These are phyloP conservation scores for Bolborhynchus lineola DNA, from an alignment of 2,113 vertebrate species.

Conservation along the genomic window DNA sequence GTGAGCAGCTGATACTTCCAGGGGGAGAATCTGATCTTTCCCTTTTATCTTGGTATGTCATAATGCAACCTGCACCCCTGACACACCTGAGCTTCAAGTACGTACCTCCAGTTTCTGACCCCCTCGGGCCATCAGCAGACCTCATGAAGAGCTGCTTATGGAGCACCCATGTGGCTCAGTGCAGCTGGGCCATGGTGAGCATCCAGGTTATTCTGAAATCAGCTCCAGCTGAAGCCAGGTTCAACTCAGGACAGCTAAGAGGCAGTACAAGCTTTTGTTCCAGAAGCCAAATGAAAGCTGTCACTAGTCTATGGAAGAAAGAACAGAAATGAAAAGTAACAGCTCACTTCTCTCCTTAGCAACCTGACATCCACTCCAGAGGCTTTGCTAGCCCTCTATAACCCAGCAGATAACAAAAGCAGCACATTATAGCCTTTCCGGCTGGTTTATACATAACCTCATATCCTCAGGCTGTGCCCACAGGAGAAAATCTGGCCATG, in stretches of 20 bases:
- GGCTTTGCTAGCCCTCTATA: background rate
- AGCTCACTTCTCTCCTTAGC: background rate
- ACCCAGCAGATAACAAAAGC: background rate
- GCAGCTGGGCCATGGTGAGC: background rate
- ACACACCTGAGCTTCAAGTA: background rate
- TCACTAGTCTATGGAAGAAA: background rate
- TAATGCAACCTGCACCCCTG: background rate
- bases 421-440: background rate
- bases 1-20: background rate
- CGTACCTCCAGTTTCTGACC: background rate
- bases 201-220: background rate
- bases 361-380: background rate
- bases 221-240: background rate
- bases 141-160: background rate
- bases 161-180: background rate
- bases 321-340: background rate
- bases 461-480: background rate
- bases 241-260: background rate
- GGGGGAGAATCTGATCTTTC: background rate
- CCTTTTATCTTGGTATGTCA: background rate
- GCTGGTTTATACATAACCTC: background rate
- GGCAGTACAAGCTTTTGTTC: background rate
- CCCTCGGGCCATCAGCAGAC: background rate
- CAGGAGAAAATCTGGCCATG: background rate
- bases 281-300: background rate